Base-by-base conservation (phyloP, 2,113 vertebrate genomes). In the Pyrgilauda ruficollis region DNA sequence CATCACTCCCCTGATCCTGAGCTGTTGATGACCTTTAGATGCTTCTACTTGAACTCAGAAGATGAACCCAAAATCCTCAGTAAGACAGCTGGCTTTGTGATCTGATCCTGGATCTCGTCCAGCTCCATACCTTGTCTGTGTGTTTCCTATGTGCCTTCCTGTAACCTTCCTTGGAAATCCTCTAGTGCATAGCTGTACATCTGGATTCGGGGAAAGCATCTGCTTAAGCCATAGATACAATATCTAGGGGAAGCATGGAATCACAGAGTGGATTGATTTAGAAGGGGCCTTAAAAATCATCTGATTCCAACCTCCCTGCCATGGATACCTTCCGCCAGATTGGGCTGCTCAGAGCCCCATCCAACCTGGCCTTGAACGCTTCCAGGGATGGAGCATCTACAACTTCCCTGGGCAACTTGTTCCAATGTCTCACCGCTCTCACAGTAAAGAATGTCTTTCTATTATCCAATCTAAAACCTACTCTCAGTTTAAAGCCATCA, bases 101-200 rank as follows among this genome's bases (percentile, higher is more conserved):
- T 84, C 55, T 74, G 41, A 61, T 44, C 27, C 30, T 77, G 33
- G 10, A 84, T 73, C n/a, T 73, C 8, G 7, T 84, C n/a, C 24
- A 69, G 59, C 6, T 69, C 37, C 3, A 2, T 69, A 37, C 41
- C 31, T 63, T 37, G 19, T 14, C 28, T 77, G 2, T 59, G 10
- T 62, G 31, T 50, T 93, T 83, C 67, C 20, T 9, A 35, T 50
- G 7, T 27, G 26, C n/a, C 9, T 67, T 72, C 13, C 10, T 77
- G 35, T 84, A 61, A 55, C 39, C 39, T 73, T 83, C 30, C 39
- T 50, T 80, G 21, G 17, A 59, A 89, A 21, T 68, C 39, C 33
- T 3, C 1, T 72, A 47, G 26, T 37, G 22, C 0, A 0, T 37
- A 43, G 10, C 24, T 77, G 46, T 56, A 52, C 3, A 2, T 74